Evolutionary conservation across 30 jellyfish, hydroid and myxozoan species (phyloP).

Genomic region (Aurelia aurita): DNA sequence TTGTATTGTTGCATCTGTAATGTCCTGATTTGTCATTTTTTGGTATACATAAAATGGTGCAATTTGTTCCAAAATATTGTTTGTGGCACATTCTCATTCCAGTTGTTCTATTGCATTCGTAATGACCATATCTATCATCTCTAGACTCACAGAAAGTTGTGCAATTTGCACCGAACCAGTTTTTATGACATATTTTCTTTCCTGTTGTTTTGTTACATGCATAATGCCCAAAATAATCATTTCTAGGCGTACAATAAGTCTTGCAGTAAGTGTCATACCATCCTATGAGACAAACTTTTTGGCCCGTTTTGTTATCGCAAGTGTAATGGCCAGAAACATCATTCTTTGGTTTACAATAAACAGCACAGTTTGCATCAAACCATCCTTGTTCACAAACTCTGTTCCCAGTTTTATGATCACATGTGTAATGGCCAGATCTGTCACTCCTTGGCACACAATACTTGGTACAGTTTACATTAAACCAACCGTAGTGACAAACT

Average conservation of each 20-base stretch:
- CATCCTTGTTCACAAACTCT: conserved; percentile 24
- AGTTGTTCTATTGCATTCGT: not conserved
- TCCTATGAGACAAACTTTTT: conserved; percentile 25
- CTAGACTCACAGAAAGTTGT: conserved; percentile 8
- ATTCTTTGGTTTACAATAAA: conserved; percentile 22
- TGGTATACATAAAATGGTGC: conserved; percentile 8
- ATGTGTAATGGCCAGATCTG: conserved; percentile 21
- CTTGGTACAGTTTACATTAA: conserved; percentile 38
- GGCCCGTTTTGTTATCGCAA: conserved; percentile 51
- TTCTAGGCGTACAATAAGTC: conserved; percentile 31
- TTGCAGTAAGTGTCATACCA: conserved; percentile 67
- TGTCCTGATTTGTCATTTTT: not conserved
- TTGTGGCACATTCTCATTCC: conserved; percentile 11
- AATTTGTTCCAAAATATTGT: not conserved
- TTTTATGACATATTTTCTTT: conserved; percentile 3
- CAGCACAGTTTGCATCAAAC: conserved; percentile 36
- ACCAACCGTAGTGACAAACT: conserved; percentile 64
- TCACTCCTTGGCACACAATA: conserved; percentile 48
- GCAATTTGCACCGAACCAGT: conserved; percentile 35
- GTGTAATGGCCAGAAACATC: conserved; percentile 57
- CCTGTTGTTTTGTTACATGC: conserved; percentile 40
- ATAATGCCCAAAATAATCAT: conserved; percentile 51
- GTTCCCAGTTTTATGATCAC: conserved; percentile 22
- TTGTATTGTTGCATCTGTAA: conserved; percentile 6
- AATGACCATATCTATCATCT: conserved; percentile 11